These are phyloP conservation scores for Pseudobourletiella spinata DNA, from an alignment of 1,140 invertebrate species.

Conservation along the genomic window DNA sequence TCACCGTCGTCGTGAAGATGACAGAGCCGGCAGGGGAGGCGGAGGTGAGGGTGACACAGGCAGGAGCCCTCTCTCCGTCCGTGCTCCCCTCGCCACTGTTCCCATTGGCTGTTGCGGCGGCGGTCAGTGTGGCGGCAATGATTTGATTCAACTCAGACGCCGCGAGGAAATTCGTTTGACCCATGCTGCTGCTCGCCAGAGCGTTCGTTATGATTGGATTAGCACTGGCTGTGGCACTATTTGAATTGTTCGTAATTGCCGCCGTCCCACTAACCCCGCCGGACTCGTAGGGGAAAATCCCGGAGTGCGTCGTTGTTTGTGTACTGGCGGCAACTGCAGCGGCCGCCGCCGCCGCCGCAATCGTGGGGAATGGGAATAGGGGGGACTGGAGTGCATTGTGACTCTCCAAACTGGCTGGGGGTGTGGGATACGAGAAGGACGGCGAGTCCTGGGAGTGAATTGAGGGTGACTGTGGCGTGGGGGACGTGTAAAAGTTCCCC, in stretches of 20 bases:
- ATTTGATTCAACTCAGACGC: not conserved
- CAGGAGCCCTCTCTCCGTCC: not conserved
- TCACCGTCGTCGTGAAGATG: not conserved
- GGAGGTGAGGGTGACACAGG: no score
- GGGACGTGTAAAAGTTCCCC: slow-evolving; percentile 44
- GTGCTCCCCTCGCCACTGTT: not conserved
- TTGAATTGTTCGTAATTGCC: no score
- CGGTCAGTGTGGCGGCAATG: not conserved
- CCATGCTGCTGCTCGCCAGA: not conserved
- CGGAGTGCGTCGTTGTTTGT: slow-evolving; percentile 3
- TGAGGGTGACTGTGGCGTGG: slow-evolving; percentile 37
- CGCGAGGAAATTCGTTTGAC: not conserved
- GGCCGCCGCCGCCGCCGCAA: no score
- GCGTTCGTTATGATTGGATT: not conserved
- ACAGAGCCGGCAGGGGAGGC: not conserved
- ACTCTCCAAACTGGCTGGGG: slow-evolving; percentile 63
- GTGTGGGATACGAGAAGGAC: slow-evolving; percentile 56
- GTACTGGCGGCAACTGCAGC: no score
- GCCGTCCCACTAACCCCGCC: no score
- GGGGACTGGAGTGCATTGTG: slow-evolving; percentile 46
- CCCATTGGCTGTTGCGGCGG: not conserved
- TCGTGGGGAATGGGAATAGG: slow-evolving; percentile 39
- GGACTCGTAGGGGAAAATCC: not conserved
- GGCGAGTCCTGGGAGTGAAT: slow-evolving; percentile 42
- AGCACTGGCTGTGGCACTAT: not conserved